Base-by-base conservation (phyloP, 2,888 invertebrate species). In the Dasypogon diadema region DNA sequence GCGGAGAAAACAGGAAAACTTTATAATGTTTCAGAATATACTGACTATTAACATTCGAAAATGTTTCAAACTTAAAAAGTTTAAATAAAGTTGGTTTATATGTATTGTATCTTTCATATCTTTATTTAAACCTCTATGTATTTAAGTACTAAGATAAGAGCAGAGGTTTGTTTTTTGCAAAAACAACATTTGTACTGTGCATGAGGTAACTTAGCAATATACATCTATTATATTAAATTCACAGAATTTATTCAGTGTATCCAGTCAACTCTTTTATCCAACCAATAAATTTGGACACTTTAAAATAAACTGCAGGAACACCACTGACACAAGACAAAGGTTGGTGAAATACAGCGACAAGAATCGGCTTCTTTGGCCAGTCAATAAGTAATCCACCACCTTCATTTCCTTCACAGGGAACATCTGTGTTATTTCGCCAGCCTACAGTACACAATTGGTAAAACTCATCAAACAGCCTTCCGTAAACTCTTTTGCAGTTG, bases 321-420 rank as follows among this genome's bases (percentile, higher is more conserved):
- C 18, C n/a, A n/a, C 72, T 48, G n/a, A 42, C 2, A 16, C 76
- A 76, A n/a, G 21, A 37, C n/a, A 56, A 0, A 2, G 76, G 48
- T 54, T 58, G 46, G 2, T 48, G 26, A 24, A 76, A 76, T 10
- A 76, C 42, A 10, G 51, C 76, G 5, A 76, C 34, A 10, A 76
- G 26, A n/a, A 37, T 30, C 16, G 76, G 73, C 18, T 70, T 34
- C n/a, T 42, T 30, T n/a, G 72, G 73, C 72, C 72, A 73, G 34
- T 48, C 46, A 51, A 54, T n/a, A 12, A 73, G 10, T 14, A 76
- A 30, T 18, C 72, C 72, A 6, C 76, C 76, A 14, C 76, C 76
- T 55, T 76, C 73, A 22, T 76, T 73, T n/a, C 76, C 76, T 10
- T 76, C 73, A 21, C 76, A 76, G 2, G 76, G 73, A 2, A 73